Evolutionary conservation across 2,113 vertebrate genomes (phyloP).

Genomic region (Fulmarus glacialis): DNA sequence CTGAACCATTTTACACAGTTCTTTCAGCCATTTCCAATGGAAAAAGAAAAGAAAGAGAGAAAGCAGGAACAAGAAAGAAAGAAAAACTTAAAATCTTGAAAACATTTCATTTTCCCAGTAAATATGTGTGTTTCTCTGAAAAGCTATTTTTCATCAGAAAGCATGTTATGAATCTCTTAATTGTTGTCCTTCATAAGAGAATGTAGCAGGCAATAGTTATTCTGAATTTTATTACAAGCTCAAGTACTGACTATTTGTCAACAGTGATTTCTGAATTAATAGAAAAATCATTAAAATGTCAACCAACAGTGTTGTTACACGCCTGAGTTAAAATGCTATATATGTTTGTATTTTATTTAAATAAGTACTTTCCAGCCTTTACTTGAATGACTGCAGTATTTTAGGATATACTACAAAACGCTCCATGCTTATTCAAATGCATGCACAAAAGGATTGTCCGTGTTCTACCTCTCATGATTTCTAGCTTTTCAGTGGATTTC

Average conservation of each 20-base stretch:
- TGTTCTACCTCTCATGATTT: neutral
- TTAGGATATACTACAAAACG: neutral
- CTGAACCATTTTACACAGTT: neutral
- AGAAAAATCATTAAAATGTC: neutral
- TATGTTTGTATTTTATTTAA: neutral
- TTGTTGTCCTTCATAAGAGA: neutral
- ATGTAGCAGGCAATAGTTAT: neutral
- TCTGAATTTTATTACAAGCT: neutral
- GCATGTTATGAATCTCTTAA: neutral
- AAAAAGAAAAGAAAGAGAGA: neutral
- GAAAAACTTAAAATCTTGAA: neutral
- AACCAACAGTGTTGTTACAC: neutral
- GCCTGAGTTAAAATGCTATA: neutral
- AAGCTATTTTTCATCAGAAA: neutral
- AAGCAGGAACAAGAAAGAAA: neutral
- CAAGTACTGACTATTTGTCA: neutral
- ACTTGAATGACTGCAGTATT: neutral
- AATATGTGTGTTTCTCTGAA: neutral
- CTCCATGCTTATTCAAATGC: neutral
- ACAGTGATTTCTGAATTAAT: neutral
- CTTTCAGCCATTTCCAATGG: neutral
- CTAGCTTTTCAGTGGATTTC: neutral
- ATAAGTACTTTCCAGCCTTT: neutral
- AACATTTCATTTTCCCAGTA: neutral
- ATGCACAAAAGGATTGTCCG: neutral